Base-by-base conservation (phyloP, 2,797 vertebrate genomes). In the Cheirogaleus major region DNA sequence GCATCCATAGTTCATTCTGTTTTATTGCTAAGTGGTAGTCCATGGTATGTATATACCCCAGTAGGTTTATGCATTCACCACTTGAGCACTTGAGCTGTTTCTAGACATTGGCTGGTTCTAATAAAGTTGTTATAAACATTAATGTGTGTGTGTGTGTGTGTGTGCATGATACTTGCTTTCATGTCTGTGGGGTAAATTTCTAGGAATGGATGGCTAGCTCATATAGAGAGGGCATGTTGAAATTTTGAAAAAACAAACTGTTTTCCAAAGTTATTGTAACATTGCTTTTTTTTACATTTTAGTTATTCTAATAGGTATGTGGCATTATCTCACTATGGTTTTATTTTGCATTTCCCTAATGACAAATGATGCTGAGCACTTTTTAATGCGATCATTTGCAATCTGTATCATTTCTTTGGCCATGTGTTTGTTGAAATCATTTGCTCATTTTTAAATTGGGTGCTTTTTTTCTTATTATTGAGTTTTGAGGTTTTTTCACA, bases 1-100 rank as follows among this genome's bases (percentile, higher is more conserved):
- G 6, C 18, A 0, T 30, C 48, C 2, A 1, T 7, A 76, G 14
- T 2, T 43, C 7, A 5, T 14, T 35, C 45, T 41, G 25, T 30
- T 11, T 43, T 3, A 5, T 1, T 27, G 13, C 38, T 1, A 4
- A 45, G 9, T 10, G 22, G 1, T 13, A 11, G 7, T 70, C 55
- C 15, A 4, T 0, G 13, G 14, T 6, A 9, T 2, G n/a, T 17
- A 10, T 4, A 8, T 2, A 0, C 35, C 20, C 0, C 7, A 0
- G 25, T 9, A 27, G 11, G 18, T 23, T 41, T 32, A 59, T 25
- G 30, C 11, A 1, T 4, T 7, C 5, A 3, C 15, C 4, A 52
- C 35, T 20, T n/a, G 35, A 32, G 0, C 1, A 5, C 38, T 7
- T 10, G 41, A 43, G 35, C 22, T 55, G 32, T 20, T 18, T 30